A percentile compares a stretch with the other conserved stretches of the same genome.
Conservation (phyloP, 2,888 invertebrate genomes). For the Polymixis flavicincta region DNA sequence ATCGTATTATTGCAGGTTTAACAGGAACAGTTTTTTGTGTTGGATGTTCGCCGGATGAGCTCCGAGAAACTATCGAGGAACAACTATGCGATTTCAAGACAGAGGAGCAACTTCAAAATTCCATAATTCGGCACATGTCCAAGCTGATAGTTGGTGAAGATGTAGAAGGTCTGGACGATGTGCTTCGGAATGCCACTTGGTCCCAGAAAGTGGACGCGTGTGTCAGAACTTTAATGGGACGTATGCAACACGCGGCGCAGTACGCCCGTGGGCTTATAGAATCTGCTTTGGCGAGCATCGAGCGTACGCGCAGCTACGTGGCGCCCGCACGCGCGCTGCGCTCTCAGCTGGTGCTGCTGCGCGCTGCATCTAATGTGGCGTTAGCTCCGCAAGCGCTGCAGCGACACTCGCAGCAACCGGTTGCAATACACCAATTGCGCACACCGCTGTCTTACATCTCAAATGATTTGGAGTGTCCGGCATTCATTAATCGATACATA, state of each 20-base stretch:
- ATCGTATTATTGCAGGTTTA: no score
- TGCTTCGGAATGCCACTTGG: neutral
- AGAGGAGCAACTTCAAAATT: constrained; percentile 10
- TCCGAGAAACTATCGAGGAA: neutral
- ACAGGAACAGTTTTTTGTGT: constrained; percentile 29
- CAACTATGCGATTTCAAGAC: neutral
- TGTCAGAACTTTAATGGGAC: no score
- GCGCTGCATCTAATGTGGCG: constrained; percentile 24
- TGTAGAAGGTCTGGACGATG: constrained; percentile 29
- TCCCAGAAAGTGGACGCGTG: no score
- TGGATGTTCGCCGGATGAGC: constrained; percentile 17
- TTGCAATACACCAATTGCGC: no score
- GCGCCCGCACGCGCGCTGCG: constrained; percentile 53
- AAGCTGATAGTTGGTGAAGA: constrained; percentile 32
- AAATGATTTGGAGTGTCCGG: no score
- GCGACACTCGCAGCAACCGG: no score
- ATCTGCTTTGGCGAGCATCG: constrained; percentile 51
- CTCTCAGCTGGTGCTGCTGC: constrained; percentile 68
- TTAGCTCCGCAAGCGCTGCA: no score
- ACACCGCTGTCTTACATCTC: no score
- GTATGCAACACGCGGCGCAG: no score
- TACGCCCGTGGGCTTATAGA: no score
- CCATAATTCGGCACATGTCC: constrained; percentile 30
- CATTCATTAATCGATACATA: no score
- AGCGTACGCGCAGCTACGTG: constrained; percentile 59